Evolutionary conservation across 1,140 invertebrate species (phyloP).

Genomic region (Leptinotarsa undecemlineata): DNA sequence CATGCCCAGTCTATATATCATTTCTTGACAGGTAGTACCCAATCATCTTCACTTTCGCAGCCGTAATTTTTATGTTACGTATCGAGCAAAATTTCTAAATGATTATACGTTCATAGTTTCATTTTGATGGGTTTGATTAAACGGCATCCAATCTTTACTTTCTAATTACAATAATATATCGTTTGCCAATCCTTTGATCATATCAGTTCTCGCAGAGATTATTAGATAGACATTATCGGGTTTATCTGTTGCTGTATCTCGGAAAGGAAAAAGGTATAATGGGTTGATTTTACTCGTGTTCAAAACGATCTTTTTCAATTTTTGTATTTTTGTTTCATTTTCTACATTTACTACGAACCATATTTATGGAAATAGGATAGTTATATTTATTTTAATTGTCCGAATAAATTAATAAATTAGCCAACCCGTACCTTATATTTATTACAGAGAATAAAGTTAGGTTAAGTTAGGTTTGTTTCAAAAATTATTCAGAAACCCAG

Average conservation of each 20-base stretch:
- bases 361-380: too few relatives aligned
- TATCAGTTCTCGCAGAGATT: neutral
- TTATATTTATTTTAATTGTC: too few relatives aligned
- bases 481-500: too few relatives aligned
- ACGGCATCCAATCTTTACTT: neutral
- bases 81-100: constrained; percentile 2
- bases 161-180: constrained; percentile 4
- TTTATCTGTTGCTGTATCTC: neutral
- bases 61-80: constrained; percentile 6
- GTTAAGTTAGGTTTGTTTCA: too few relatives aligned
- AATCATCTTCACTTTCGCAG: constrained; percentile 7
- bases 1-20: neutral
- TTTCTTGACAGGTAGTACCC: neutral
- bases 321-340: too few relatives aligned
- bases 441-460: too few relatives aligned
- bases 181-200: constrained; percentile 1
- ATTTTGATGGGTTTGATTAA: constrained; percentile 5
- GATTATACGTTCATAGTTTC: neutral
- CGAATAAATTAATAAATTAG: too few relatives aligned
- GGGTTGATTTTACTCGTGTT: too few relatives aligned
- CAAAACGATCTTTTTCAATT: too few relatives aligned
- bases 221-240: neutral
- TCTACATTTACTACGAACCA: too few relatives aligned
- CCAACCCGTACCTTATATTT: too few relatives aligned
- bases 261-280: neutral